Base-by-base conservation (phyloP, 2,888 invertebrate genomes). In the Chaetogeoica ovagalla region DNA sequence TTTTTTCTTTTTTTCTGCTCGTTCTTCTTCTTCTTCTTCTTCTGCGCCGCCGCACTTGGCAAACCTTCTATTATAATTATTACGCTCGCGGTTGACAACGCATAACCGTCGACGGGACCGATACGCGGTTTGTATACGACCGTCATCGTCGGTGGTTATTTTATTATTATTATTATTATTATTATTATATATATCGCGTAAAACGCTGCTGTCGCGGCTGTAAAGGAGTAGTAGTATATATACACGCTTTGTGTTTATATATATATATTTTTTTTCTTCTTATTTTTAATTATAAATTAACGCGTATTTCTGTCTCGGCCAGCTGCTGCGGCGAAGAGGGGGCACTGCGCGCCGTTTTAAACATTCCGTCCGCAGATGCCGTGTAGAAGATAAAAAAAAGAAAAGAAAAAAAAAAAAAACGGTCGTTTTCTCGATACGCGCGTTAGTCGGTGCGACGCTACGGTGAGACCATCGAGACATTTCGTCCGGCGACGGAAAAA, bases 271-370 rank as follows among this genome's bases (percentile, higher is more conserved):
- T n/a, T n/a, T n/a, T 62, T 79, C 62, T 79, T 70, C 63, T 79
- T 70, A 79, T n/a, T 79, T 79, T 79, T 79, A 79, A 70, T 79
- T 70, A 79, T 79, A 79, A 70, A 70, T 70, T 70, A 70, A n/a
- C n/a, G n/a, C 69, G 70, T 30, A 39, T 79, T 79, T 79, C 63
- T 21, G 70, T 68, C 23, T 70, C 21, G n/a, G n/a, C 21, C 37
- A 8, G 48, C 39, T 39, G n/a, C n/a, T n/a, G n/a, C n/a, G n/a
- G 39, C 70, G 37, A 19, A 19, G 66, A 70, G 70, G 77, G 63
- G 77, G 77, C 70, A 79, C 62, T n/a, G 17, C 62, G 21, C 13
- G n/a, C 37, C 3, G 70, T 63, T 77, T n/a, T n/a, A n/a, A n/a
- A n/a, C n/a, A 48, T 69, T 37, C 39, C 11, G 55, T 21, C 57